Conservation (phyloP, 2,113 vertebrate genomes). For the Hydropotes inermis region DNA sequence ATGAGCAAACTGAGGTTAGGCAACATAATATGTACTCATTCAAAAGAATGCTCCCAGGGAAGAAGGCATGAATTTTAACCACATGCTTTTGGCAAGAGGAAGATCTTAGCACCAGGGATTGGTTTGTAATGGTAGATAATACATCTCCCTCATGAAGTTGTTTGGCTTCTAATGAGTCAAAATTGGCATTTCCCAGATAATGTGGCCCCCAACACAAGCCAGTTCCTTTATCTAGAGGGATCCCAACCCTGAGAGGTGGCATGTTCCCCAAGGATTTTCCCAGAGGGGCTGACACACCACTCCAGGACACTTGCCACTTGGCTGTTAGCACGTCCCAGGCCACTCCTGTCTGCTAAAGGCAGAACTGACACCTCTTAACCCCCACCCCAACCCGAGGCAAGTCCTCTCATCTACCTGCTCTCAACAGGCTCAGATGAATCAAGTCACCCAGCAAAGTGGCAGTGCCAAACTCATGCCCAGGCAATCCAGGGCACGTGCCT, state of each 20-base stretch:
- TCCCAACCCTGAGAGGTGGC: background rate
- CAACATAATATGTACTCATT: background rate
- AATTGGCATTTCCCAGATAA: background rate
- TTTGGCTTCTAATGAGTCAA: background rate
- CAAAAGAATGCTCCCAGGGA: background rate
- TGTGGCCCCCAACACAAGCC: background rate
- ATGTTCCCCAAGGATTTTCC: background rate
- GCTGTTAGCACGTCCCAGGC: background rate
- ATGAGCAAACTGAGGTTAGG: background rate
- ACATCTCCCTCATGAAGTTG: background rate
- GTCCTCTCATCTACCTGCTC: background rate
- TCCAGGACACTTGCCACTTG: no score
- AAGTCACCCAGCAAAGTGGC: background rate
- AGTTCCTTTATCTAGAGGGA: background rate
- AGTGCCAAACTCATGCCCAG: background rate
- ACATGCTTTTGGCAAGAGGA: background rate
- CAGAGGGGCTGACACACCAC: background rate
- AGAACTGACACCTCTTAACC: background rate
- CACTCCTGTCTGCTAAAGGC: background rate
- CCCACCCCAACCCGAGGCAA: background rate
- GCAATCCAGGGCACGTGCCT: background rate
- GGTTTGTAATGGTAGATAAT: background rate
- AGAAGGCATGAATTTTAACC: background rate
- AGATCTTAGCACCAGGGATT: background rate
- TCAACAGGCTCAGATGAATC: background rate